Evolutionary conservation across 2,888 invertebrate genomes (phyloP), one percentile per base, ranked within the genome.

Genomic region (Polia nebulosa): DNA sequence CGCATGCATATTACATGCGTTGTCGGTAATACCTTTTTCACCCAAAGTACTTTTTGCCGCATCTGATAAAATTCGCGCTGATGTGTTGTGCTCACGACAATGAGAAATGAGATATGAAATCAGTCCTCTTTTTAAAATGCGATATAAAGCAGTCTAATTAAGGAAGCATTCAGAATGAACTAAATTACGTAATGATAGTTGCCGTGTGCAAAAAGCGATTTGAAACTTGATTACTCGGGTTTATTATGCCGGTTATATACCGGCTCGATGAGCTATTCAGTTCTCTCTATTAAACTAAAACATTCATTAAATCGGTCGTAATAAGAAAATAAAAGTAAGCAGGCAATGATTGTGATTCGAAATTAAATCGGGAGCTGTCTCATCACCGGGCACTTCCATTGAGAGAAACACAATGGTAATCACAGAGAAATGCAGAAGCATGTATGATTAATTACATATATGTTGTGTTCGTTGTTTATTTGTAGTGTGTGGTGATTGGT

Each of bases 11-110:
- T 86, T 83, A 82, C 71, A 82, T 77, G 80, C 76, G 71, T 76
- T 75, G 78, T 72, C 63, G 56, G 69, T 72, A 78, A 82, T 78
- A 76, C 72, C 39, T 80, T 82, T 82, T 82, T 70, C 76, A 82
- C 83, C 80, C 80, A 80, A 78, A 73, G 69, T 76, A 85, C 84
- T 87, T 91, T 92, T 92, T 91, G 88, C 86, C 64, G 80, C 66
- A 81, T 90, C 90, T 91, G 89, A 92, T 92, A 91, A 91, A 92
- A 89, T 89, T 90, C 83, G 88, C 91, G 85, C 84, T 89, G 88
- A 90, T 89, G 89, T 88, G 86, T 84, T 86, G 84, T 72, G 70
- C 58, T 65, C 70, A 84, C 84, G 87, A 87, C 86, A 87, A 90
- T 89, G 88, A 89, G 88, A 88, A 89, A 89, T 87, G 85, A 79